These are phyloP conservation scores for Leptocoma aspasia DNA, from an alignment of 2,113 vertebrate genomes.

Conservation along the genomic window DNA sequence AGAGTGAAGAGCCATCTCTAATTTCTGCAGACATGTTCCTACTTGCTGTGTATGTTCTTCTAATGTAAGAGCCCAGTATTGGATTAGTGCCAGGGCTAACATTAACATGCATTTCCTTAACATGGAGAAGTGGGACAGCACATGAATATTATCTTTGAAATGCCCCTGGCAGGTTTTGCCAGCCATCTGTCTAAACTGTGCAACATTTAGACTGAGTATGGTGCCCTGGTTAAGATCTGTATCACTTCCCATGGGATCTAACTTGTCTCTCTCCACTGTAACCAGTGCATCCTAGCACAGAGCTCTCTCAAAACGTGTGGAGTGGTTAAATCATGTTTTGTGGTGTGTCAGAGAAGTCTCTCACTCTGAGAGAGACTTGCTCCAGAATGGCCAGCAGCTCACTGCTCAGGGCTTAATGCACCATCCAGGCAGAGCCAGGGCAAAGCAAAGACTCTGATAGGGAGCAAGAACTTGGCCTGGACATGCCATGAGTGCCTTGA, in stretches of 20 bases:
- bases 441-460: neutral
- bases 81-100: neutral
- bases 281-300: neutral
- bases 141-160: neutral
- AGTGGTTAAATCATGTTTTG: neutral
- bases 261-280: neutral
- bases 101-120: neutral
- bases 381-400: neutral
- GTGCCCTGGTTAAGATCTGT: neutral
- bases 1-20: neutral
- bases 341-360: neutral
- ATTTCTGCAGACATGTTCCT: neutral
- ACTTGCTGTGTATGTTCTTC: neutral
- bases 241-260: neutral
- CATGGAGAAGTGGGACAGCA: neutral
- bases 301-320: neutral
- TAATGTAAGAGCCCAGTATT: neutral
- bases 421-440: neutral
- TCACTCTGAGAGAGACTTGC: neutral
- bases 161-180: neutral
- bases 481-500: neutral
- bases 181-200: neutral
- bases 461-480: neutral
- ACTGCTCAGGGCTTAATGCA: neutral
- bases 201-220: neutral